Evolutionary conservation across 1,140 invertebrate species (phyloP).

Genomic region (Musca domestica): DNA sequence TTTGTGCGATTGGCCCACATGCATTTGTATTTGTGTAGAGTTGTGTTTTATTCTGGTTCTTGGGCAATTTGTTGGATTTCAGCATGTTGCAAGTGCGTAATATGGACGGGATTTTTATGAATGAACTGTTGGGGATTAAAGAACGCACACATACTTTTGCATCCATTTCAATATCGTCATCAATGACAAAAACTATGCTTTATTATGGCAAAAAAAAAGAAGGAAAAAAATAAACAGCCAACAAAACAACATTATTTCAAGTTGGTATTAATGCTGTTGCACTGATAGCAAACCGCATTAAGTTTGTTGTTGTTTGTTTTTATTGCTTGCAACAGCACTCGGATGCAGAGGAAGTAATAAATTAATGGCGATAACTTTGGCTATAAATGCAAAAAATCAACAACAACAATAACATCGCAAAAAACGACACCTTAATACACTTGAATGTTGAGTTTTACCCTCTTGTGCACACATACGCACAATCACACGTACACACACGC

Average conservation of each 20-base stretch:
- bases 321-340: neutral
- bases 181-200: no score
- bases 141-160: no score
- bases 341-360: slow-evolving; percentile 17
- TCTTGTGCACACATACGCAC: neutral
- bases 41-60: neutral
- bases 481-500: neutral
- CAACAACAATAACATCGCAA: neutral
- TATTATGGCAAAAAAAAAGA: no score
- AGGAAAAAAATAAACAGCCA: no score
- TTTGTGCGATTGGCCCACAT: neutral
- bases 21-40: neutral
- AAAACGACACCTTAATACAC: no score
- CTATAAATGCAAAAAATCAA: slow-evolving; percentile 1
- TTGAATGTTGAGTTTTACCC: neutral
- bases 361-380: slow-evolving; percentile 20
- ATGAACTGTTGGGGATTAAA: no score
- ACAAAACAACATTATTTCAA: neutral
- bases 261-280: neutral
- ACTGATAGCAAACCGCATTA: slow-evolving; percentile 1
- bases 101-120: no score
- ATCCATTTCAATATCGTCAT: no score
- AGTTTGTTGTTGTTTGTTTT: slow-evolving; percentile 3
- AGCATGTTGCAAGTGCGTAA: neutral
- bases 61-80: neutral